Conservation (phyloP, 2,797 vertebrate genomes). For the Trematomus bernacchii region DNA sequence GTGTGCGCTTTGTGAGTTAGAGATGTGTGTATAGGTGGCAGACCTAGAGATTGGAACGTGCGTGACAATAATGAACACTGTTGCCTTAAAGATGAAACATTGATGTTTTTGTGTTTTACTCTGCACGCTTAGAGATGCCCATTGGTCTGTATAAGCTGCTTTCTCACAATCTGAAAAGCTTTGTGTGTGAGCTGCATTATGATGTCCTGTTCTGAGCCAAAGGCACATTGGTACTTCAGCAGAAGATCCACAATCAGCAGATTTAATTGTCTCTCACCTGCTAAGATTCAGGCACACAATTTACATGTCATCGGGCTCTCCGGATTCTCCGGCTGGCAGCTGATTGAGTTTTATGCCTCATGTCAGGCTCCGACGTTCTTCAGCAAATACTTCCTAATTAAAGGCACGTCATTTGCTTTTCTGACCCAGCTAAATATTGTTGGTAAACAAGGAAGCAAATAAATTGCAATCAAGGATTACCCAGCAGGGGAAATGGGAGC, state of each 20-base stretch:
- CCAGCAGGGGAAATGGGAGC: slow-evolving; percentile 52
- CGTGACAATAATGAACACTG: slow-evolving; percentile 29
- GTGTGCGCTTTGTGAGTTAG: slow-evolving; percentile 16
- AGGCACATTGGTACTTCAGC: slow-evolving; percentile 36
- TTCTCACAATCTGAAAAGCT: slow-evolving; percentile 37
- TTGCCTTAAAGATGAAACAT: slow-evolving; percentile 25
- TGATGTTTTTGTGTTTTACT: slow-evolving; percentile 28
- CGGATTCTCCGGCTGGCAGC: slow-evolving; percentile 20
- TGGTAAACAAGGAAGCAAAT: slow-evolving; percentile 45
- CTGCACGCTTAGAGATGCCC: slow-evolving; percentile 27
- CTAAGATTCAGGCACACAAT: slow-evolving; percentile 31
- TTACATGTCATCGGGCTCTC: slow-evolving; percentile 29
- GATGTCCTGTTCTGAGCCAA: slow-evolving; percentile 40
- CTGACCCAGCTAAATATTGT: slow-evolving; percentile 19
- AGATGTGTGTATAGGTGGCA: slow-evolving; percentile 6
- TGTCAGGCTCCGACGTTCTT: slow-evolving; percentile 35
- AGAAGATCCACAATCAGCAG: slow-evolving; percentile 31
- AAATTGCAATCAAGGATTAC: slow-evolving; percentile 67
- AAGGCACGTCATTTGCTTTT: slow-evolving; percentile 47
- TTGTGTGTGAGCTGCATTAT: slow-evolving; percentile 50
- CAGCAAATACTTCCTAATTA: slow-evolving; percentile 46
- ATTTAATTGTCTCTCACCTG: slow-evolving; percentile 56
- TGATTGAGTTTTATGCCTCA: slow-evolving; percentile 41
- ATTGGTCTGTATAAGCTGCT: slow-evolving; percentile 27
- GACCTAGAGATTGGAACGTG: neutral